These are phyloP conservation scores for Phenganax marumi DNA, from an alignment of 92 coral and sea anemone species.

Conservation along the genomic window DNA sequence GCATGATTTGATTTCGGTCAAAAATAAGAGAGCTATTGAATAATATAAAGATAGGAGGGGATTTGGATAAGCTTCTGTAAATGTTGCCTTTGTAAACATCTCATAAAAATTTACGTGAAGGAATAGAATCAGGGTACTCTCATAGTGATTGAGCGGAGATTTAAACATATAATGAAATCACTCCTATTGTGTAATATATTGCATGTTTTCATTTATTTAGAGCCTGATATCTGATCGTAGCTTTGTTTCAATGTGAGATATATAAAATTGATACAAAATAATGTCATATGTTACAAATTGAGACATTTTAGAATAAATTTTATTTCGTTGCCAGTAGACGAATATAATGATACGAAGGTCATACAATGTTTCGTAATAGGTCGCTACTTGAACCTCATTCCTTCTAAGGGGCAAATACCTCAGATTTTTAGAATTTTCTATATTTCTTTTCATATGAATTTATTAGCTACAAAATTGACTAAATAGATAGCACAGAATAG, in stretches of 20 bases:
- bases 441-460: background rate
- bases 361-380: background rate
- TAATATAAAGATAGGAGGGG: background rate
- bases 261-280: background rate
- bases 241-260: background rate
- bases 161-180: background rate
- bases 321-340: background rate
- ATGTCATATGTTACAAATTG: constrained; percentile 5
- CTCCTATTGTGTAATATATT: background rate
- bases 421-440: background rate
- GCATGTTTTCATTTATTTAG: background rate
- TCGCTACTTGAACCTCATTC: background rate
- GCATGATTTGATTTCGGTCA: constrained; percentile 12
- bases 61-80: background rate
- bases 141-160: background rate
- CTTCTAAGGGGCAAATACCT: background rate
- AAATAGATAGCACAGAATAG: too few species aligned
- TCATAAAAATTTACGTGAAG: background rate
- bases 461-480: too few species aligned
- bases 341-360: background rate
- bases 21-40: background rate
- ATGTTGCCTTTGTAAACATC: background rate
- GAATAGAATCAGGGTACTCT: background rate
- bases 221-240: background rate
- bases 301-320: constrained; percentile 1